phyloP scores from a whole-genome alignment of 1,140 invertebrate species.

The Rhizoglyphus robini region DNA sequence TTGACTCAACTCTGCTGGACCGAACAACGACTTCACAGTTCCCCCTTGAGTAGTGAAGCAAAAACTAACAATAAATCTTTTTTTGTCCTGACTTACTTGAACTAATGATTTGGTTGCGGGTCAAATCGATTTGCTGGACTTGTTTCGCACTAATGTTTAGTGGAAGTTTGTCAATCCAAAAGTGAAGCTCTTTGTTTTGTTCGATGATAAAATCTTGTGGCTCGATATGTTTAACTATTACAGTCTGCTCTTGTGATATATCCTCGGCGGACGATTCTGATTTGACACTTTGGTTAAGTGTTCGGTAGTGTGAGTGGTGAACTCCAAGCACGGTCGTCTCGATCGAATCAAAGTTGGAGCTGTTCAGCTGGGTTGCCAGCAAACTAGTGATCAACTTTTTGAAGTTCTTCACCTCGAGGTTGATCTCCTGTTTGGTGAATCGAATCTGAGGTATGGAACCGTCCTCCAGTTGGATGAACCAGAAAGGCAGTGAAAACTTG shows the following conservation, averaged over 20 bases:
- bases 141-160: neutral
- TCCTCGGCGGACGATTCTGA: no score
- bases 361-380: neutral
- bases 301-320: neutral
- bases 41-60: neutral
- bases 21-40: neutral
- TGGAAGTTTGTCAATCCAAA: neutral
- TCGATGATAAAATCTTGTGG: neutral
- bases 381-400: neutral
- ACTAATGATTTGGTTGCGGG: neutral
- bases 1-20: neutral
- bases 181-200: neutral
- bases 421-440: neutral
- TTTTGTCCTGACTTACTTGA: neutral
- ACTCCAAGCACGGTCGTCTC: neutral
- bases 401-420: neutral
- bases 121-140: neutral
- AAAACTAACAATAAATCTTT: neutral
- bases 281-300: neutral
- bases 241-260: neutral
- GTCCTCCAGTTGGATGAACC: slow-evolving; percentile 5
- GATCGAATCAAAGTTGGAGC: neutral
- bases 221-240: slow-evolving; percentile 3
- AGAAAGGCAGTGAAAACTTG: slow-evolving; percentile 7
- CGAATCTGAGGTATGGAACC: neutral